A percentile compares a stretch with the other conserved stretches of the same genome.
phyloP scores from a whole-genome alignment of 2,113 vertebrate species.

The Malurus elegans region DNA sequence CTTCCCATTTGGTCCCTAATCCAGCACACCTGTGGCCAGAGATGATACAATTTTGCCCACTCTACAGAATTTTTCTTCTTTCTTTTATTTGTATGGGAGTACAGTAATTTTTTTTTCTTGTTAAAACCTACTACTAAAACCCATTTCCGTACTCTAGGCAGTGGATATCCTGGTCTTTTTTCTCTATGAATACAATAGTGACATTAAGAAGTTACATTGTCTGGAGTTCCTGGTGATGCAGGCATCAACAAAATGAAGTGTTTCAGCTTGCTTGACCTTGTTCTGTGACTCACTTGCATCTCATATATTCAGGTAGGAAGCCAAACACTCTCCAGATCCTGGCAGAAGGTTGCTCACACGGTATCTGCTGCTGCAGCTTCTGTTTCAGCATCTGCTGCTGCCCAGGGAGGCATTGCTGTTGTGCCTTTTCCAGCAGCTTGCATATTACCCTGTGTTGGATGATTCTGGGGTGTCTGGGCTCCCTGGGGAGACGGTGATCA shows the following conservation, averaged over 20 bases:
- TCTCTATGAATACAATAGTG: not conserved
- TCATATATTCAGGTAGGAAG: not conserved
- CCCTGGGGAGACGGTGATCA: rapidly evolving
- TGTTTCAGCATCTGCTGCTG: not conserved
- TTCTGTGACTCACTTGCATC: not conserved
- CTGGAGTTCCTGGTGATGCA: not conserved
- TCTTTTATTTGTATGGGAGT: not conserved
- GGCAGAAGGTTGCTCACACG: not conserved
- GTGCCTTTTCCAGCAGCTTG: not conserved
- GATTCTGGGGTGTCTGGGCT: not conserved
- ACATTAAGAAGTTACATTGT: not conserved
- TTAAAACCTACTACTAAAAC: not conserved
- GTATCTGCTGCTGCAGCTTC: not conserved
- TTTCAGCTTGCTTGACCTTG: conserved; percentile 10
- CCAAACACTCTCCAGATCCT: not conserved
- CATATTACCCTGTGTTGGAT: rapidly evolving
- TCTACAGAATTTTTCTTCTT: not conserved
- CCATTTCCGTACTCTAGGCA: not conserved
- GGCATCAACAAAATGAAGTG: not conserved
- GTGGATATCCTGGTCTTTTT: not conserved
- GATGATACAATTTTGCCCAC: not conserved
- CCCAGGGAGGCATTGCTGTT: not conserved
- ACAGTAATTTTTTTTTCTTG: not conserved
- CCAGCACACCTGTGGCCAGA: not conserved
- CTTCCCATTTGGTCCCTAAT: not conserved